These are phyloP conservation scores for Choristoneura rosaceana DNA, from an alignment of 2,888 invertebrate species.

Conservation along the genomic window DNA sequence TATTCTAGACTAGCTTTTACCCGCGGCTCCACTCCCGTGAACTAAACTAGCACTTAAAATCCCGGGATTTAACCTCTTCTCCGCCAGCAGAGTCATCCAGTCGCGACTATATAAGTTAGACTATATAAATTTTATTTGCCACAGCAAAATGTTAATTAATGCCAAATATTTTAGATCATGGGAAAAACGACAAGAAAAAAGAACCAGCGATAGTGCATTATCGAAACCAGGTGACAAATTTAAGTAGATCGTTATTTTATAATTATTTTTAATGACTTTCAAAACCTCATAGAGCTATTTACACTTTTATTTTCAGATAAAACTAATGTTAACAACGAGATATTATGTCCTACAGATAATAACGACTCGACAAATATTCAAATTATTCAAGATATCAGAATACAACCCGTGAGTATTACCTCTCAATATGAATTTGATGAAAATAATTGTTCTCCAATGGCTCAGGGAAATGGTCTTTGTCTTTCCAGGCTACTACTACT, in stretches of 20 bases:
- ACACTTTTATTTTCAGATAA: conserved; percentile 5
- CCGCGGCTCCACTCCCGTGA: too few relatives aligned
- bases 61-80: too few relatives aligned
- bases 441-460: background rate
- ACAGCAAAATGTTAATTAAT: background rate
- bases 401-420: conserved; percentile 17
- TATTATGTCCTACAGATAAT: background rate
- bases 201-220: conserved; percentile 39
- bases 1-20: conserved; percentile 51
- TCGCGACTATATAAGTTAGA: too few relatives aligned
- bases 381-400: conserved; percentile 22
- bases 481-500: background rate
- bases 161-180: conserved; percentile 59
- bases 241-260: too few relatives aligned
- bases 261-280: background rate
- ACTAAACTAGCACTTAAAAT: too few relatives aligned
- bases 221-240: conserved; percentile 46
- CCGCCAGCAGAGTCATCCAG: too few relatives aligned
- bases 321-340: conserved; percentile 1
- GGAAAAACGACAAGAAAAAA: conserved; percentile 67
- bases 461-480: background rate
- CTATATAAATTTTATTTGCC: too few relatives aligned
- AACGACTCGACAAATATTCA: conserved; percentile 21
- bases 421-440: background rate
- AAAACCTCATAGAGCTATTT: background rate